Evolutionary conservation across 2,113 vertebrate species (phyloP).

Genomic region (Spea bombifrons): DNA sequence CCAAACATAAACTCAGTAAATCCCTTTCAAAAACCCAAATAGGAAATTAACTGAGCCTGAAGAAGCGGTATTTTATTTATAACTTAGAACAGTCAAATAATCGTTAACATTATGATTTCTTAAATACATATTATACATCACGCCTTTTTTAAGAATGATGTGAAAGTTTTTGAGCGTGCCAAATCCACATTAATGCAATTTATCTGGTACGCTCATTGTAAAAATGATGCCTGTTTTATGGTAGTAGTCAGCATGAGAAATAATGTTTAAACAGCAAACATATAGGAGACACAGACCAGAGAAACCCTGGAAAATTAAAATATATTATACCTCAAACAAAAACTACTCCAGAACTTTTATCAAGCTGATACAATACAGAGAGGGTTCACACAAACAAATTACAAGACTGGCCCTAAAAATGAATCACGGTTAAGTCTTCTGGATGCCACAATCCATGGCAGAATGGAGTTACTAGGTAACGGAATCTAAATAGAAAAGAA

Average conservation of each 20-base stretch:
- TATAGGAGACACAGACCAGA: not conserved
- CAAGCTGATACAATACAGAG: slow-evolving; percentile 4
- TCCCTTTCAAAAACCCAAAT: too few relatives aligned
- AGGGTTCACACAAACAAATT: not conserved
- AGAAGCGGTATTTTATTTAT: too few relatives aligned
- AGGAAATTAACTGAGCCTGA: too few relatives aligned
- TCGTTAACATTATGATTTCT: too few relatives aligned
- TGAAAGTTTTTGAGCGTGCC: not conserved
- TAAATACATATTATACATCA: too few relatives aligned
- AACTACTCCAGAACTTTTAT: slow-evolving; percentile 2
- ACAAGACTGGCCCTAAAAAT: not conserved
- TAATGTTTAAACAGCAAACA: not conserved
- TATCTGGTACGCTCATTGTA: not conserved
- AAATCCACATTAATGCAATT: not conserved
- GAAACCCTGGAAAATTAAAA: not conserved
- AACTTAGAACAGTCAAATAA: too few relatives aligned
- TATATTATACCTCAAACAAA: not conserved
- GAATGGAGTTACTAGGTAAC: not conserved
- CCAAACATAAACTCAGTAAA: too few relatives aligned
- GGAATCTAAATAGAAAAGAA: not conserved
- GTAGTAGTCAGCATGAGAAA: not conserved
- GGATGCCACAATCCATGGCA: not conserved
- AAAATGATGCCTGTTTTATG: not conserved
- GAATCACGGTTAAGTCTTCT: not conserved
- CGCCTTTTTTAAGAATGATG: too few relatives aligned